phyloP scores from a whole-genome alignment of 1,140 invertebrate genomes.

The Drosophila neocordata region DNA sequence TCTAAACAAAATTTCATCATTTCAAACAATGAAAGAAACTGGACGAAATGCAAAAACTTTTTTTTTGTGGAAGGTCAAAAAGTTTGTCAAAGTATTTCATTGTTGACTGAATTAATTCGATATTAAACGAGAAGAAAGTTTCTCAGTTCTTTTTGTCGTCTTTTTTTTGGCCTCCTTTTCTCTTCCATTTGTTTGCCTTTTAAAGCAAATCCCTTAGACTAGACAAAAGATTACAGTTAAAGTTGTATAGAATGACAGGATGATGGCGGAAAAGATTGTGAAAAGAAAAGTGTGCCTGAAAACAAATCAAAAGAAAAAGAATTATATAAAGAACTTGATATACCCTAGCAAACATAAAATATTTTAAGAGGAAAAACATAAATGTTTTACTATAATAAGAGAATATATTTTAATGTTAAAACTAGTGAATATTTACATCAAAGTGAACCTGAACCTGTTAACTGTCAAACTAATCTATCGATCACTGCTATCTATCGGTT shows the following conservation, averaged over 20 bases:
- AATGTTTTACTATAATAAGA: too few species aligned
- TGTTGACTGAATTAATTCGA: slow-evolving; percentile 48
- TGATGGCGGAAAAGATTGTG: slow-evolving; percentile 3
- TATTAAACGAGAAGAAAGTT: slow-evolving; percentile 23
- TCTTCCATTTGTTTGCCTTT: slow-evolving; percentile 7
- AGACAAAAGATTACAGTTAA: slow-evolving; percentile 10
- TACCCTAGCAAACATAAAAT: too few species aligned
- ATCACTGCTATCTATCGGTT: too few species aligned
- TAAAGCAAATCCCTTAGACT: not conserved
- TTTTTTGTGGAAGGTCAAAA: slow-evolving; percentile 3
- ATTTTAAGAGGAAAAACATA: too few species aligned
- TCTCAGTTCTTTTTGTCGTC: not conserved
- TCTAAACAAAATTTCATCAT: slow-evolving; percentile 37
- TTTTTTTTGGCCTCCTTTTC: not conserved
- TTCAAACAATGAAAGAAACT: slow-evolving; percentile 19
- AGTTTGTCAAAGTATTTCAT: slow-evolving; percentile 46
- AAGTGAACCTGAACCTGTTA: too few species aligned
- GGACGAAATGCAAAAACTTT: slow-evolving; percentile 31
- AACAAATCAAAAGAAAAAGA: not conserved
- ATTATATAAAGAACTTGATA: not conserved
- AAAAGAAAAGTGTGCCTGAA: too few species aligned
- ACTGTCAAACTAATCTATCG: too few species aligned
- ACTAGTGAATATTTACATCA: too few species aligned
- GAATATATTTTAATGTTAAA: too few species aligned
- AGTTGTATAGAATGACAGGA: not conserved